Percentiles rank a stretch among this genome's conserved stretches.
Conservation (phyloP, 2,113 vertebrate species). For the Craseonycteris thonglongyai region DNA sequence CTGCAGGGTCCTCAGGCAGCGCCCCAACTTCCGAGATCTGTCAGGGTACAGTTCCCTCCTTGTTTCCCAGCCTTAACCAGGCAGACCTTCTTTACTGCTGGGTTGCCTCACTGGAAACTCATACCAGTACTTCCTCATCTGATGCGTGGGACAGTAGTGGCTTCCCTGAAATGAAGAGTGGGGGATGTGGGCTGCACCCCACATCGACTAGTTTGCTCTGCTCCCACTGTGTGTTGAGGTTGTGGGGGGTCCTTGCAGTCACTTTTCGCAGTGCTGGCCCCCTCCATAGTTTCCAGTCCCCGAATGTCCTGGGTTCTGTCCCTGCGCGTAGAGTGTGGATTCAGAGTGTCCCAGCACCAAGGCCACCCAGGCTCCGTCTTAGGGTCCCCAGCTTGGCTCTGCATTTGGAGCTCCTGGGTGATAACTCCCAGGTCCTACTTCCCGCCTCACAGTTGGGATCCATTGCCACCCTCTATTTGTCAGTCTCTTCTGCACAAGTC, state of each 20-base stretch:
- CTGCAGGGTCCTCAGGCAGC: too few relatives aligned
- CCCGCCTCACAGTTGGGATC: rapidly evolving
- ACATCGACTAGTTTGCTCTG: too few relatives aligned
- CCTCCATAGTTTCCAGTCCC: not conserved
- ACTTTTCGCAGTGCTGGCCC: rapidly evolving
- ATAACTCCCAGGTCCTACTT: not conserved
- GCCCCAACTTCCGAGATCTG: too few relatives aligned
- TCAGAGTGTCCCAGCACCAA: not conserved
- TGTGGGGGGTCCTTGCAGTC: not conserved
- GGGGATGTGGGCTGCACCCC: too few relatives aligned
- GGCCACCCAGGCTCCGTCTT: too few relatives aligned
- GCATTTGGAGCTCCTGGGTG: rapidly evolving
- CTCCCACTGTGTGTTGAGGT: rapidly evolving
- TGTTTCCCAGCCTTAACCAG: too few relatives aligned
- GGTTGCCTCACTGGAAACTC: too few relatives aligned
- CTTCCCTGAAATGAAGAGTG: not conserved
- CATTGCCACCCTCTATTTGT: not conserved
- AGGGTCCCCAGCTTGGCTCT: not conserved
- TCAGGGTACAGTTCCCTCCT: too few relatives aligned
- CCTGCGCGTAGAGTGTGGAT: rapidly evolving
- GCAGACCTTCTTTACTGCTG: too few relatives aligned
- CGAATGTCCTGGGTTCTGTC: not conserved
- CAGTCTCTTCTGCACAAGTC: rapidly evolving
- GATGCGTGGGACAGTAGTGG: rapidly evolving
- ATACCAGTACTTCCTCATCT: rapidly evolving